phyloP scores from a whole-genome alignment of 2,888 invertebrate species.

The Shargacucullia verbasci region DNA sequence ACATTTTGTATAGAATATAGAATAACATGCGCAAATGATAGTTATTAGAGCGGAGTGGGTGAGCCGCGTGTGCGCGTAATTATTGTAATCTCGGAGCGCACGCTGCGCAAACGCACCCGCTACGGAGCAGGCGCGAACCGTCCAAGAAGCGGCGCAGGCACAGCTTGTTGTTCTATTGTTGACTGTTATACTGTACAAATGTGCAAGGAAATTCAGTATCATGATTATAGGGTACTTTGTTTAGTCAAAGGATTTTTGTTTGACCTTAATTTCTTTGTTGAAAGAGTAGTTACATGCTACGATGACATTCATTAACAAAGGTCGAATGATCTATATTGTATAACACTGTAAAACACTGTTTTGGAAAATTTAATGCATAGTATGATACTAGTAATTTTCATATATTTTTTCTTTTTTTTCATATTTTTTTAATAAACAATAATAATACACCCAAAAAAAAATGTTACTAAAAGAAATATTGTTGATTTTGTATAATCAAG shows the following conservation, averaged over 20 bases:
- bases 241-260: constrained; percentile 18
- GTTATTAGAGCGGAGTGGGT: constrained; percentile 81
- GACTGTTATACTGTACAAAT: constrained; percentile 32
- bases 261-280: not conserved
- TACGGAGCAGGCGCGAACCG: constrained; percentile 41
- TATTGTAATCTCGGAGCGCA: constrained; percentile 82
- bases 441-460: not conserved
- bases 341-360: too few relatives aligned
- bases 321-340: too few relatives aligned
- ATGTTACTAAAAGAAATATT: not conserved
- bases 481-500: not conserved
- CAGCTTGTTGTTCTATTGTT: constrained; percentile 54
- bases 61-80: constrained; percentile 85
- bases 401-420: too few relatives aligned
- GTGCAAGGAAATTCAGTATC: constrained; percentile 25
- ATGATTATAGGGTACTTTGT: constrained; percentile 28
- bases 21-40: constrained; percentile 88
- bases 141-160: constrained; percentile 53
- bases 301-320: too few relatives aligned
- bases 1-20: constrained; percentile 83
- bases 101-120: constrained; percentile 66
- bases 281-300: not conserved
- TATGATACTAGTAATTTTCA: too few relatives aligned
- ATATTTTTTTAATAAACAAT: too few relatives aligned
- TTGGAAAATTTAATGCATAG: too few relatives aligned